These are phyloP conservation scores for Drosophila colorata DNA, from an alignment of 2,888 invertebrate genomes.

Conservation along the genomic window DNA sequence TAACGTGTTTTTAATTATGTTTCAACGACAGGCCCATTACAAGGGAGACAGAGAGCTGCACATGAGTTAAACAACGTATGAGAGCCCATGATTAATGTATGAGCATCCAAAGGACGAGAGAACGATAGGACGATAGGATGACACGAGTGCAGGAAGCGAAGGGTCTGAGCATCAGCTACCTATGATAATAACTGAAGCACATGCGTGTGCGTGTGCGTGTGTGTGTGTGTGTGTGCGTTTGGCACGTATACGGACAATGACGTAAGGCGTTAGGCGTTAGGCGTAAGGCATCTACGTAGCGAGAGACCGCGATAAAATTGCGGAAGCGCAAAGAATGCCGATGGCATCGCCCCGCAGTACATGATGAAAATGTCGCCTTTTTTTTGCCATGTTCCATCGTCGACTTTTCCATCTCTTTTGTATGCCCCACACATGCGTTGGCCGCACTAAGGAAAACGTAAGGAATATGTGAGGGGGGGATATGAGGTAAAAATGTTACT, in stretches of 20 bases:
- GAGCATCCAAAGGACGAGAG: conserved; percentile 25
- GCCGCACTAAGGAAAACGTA: conserved; percentile 47
- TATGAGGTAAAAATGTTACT: conserved; percentile 55
- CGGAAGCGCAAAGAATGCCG: conserved; percentile 76
- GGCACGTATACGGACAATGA: conserved; percentile 56
- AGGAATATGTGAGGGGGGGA: conserved; percentile 6
- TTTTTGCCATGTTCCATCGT: conserved; percentile 4
- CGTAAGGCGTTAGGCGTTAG: conserved; percentile 44
- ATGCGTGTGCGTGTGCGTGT: conserved; percentile 30
- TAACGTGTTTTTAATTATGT: conserved; percentile 72
- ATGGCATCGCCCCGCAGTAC: conserved; percentile 57
- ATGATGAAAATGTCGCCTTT: conserved; percentile 45
- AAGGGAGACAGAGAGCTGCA: conserved; percentile 13
- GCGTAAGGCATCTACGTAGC: conserved; percentile 30
- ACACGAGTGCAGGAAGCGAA: conserved; percentile 7
- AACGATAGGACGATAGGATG: conserved; percentile 5
- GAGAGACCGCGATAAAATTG: conserved; percentile 71
- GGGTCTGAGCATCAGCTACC: conserved; percentile 18
- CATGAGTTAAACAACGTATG: conserved; percentile 35
- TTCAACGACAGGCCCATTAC: conserved; percentile 65
- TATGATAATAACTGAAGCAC: conserved; percentile 43
- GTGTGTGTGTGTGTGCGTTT: conserved; percentile 19
- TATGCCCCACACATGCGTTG: conserved; percentile 67
- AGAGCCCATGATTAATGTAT: conserved; percentile 66
- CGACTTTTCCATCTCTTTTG: conserved; percentile 38